Evolutionary conservation across 2,113 vertebrate genomes (phyloP).

Genomic region (Arizona elegans): DNA sequence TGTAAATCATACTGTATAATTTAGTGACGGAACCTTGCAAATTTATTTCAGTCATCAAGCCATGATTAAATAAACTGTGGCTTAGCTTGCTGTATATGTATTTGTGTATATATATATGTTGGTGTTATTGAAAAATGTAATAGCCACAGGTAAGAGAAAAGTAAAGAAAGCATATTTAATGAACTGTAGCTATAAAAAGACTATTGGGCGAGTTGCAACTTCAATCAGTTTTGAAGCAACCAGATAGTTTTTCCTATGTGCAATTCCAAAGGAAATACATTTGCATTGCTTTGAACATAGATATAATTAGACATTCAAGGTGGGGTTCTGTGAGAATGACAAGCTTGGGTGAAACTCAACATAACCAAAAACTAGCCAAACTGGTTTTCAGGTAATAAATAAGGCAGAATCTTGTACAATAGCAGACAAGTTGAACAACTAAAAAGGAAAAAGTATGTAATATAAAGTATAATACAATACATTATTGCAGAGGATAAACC

Average conservation of each 20-base stretch:
- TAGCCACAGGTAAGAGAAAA: background rate
- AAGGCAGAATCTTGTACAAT: background rate
- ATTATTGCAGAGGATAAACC: background rate
- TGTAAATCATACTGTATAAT: background rate
- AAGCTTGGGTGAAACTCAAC: conserved; percentile 16
- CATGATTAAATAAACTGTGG: background rate
- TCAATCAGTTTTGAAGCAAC: background rate
- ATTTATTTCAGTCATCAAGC: background rate
- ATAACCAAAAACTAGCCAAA: conserved; percentile 7
- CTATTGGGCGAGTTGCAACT: background rate
- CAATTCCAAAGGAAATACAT: background rate
- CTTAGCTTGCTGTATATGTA: background rate
- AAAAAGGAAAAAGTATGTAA: background rate
- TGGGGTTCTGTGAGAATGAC: conserved; percentile 9
- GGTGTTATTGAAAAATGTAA: background rate
- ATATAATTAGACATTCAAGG: conserved; percentile 6
- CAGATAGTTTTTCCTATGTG: background rate
- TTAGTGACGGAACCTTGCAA: background rate
- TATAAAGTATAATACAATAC: background rate
- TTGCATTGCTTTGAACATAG: conserved; percentile 25
- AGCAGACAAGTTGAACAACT: background rate
- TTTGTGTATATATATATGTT: background rate
- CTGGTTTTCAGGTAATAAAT: conserved; percentile 16
- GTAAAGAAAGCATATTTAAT: background rate
- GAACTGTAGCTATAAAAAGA: background rate